Conservation (phyloP, 2,797 vertebrate genomes). For the Lepidocolaptes lacrymiger region DNA sequence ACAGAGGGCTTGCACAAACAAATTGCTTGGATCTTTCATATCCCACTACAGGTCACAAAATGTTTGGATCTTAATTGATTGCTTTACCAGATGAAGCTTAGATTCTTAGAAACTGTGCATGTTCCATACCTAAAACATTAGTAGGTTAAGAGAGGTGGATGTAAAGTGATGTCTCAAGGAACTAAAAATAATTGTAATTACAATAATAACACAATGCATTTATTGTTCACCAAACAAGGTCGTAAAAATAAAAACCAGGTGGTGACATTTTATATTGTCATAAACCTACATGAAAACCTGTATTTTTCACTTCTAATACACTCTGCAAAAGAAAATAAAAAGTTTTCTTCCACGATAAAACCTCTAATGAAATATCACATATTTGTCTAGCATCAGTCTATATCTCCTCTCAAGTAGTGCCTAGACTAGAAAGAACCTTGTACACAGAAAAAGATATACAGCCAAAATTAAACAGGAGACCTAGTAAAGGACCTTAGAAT, state of each 20-base stretch:
- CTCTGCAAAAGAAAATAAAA: neutral
- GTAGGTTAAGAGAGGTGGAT: neutral
- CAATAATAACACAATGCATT: neutral
- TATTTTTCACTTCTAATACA: neutral
- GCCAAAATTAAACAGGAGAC: neutral
- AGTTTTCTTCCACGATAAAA: neutral
- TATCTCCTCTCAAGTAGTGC: neutral
- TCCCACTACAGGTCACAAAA: neutral
- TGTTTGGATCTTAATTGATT: neutral
- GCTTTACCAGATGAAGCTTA: neutral
- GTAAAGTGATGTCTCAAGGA: neutral
- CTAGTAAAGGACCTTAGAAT: neutral
- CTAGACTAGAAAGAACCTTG: neutral
- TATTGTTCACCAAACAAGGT: neutral
- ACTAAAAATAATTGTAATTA: neutral
- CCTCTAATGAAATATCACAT: neutral
- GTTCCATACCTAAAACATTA: neutral
- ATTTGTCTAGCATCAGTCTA: neutral
- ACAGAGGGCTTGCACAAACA: neutral
- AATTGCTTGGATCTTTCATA: neutral
- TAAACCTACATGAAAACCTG: neutral
- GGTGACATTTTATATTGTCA: neutral
- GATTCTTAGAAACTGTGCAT: neutral
- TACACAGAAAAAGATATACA: neutral
- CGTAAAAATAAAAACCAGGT: neutral